Conservation (phyloP, 2,797 vertebrate species). For the Xyrichtys novacula region DNA sequence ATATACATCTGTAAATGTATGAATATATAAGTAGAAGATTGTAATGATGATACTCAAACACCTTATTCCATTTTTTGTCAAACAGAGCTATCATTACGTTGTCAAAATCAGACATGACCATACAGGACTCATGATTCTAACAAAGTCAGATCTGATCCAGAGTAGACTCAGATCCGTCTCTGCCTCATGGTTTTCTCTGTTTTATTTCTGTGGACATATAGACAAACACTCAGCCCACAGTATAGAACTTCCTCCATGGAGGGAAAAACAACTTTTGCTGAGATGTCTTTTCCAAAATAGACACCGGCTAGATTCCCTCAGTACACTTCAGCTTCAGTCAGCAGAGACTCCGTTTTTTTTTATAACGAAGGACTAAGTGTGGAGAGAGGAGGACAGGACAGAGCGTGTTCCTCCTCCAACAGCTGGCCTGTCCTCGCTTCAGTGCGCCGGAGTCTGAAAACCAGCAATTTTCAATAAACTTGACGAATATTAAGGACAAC, state of each 20-base stretch:
- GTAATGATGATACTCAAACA: too few species aligned
- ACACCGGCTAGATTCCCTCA: not conserved
- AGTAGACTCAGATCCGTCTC: not conserved
- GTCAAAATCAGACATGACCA: too few species aligned
- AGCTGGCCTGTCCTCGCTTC: constrained; percentile 62
- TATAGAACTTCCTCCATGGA: not conserved
- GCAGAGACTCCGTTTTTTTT: constrained; percentile 19
- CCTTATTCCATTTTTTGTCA: too few species aligned
- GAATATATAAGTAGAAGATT: too few species aligned
- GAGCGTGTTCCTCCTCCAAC: constrained; percentile 37
- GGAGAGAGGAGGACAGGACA: constrained; percentile 17
- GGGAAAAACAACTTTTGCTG: not conserved
- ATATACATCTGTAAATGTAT: too few species aligned
- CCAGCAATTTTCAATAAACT: constrained; percentile 50
- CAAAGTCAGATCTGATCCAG: not conserved
- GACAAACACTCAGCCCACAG: not conserved
- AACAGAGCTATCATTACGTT: too few species aligned
- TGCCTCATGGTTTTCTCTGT: not conserved
- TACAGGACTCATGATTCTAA: too few species aligned
- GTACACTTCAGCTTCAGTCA: constrained; percentile 30
- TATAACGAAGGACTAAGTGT: constrained; percentile 26
- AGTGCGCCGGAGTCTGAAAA: constrained; percentile 33
- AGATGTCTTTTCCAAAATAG: constrained; percentile 13
- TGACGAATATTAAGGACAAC: constrained; percentile 52
- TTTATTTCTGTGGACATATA: not conserved